Base-by-base conservation (phyloP, 2,888 invertebrate genomes). In the Ceraclea dissimilis region DNA sequence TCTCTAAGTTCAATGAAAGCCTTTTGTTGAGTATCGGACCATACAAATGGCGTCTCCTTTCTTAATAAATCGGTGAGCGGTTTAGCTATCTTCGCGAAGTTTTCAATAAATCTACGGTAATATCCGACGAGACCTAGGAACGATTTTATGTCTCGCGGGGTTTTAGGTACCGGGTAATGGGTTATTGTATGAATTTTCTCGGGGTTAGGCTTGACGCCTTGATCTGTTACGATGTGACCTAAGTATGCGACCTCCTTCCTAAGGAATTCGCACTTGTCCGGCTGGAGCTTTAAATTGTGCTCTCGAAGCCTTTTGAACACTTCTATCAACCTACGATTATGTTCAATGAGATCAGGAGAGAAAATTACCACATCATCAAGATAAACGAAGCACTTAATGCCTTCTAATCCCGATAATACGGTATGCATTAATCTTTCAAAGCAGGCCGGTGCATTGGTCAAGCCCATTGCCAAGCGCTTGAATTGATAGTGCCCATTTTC, bases 51-150 rank as follows among this genome's bases (percentile, higher is more conserved):
- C 2, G n/a, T 34, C n/a, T 51, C 51, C 20, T 51, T 51, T 22
- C 19, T 51, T 18, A 51, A 34, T 34, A 51, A 19, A 39, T 34
- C 33, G 5, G 18, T 49, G 10, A 49, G 26, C 6, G 49, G 49
- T 49, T 22, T 49, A 22, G 49, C 21, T 49, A 49, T 22, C 49
- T 22, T 49, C n/a, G n/a, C n/a, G n/a, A n/a, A n/a, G n/a, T n/a
- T n/a, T n/a, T n/a, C n/a, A n/a, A n/a, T n/a, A n/a, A n/a, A n/a
- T n/a, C n/a, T n/a, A n/a, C n/a, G n/a, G n/a, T n/a, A n/a, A n/a
- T n/a, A n/a, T n/a, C n/a, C 16, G 49, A 20, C n/a, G n/a, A n/a
- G n/a, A n/a, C n/a, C n/a, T n/a, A n/a, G n/a, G n/a, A n/a, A n/a
- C n/a, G n/a, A n/a, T n/a, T n/a, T n/a, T n/a, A n/a, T n/a, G n/a